A percentile compares a stretch with the other conserved stretches of the same genome.
Evolutionary conservation across 2,797 vertebrate genomes (phyloP).

Genomic region (Scolopax bukidnonensis): DNA sequence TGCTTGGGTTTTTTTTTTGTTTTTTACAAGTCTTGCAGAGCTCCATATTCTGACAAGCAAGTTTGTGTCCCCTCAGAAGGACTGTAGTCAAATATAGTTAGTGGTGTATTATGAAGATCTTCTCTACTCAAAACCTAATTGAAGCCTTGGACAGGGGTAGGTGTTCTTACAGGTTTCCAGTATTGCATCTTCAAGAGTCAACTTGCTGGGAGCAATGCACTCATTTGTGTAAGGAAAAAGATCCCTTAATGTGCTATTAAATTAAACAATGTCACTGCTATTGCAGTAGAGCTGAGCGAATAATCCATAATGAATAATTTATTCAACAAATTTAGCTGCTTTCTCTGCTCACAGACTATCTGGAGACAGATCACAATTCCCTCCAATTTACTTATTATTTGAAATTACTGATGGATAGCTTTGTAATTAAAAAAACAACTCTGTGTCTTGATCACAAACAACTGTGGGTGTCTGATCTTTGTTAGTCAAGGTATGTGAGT

Average conservation of each 20-base stretch:
- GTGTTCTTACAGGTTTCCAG: constrained; percentile 40
- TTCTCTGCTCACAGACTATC: constrained; percentile 75
- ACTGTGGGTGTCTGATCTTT: constrained; percentile 66
- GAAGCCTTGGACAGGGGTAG: constrained; percentile 13
- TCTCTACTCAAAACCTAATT: constrained; percentile 2
- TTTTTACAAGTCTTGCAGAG: neutral
- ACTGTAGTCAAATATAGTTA: neutral
- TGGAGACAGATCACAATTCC: constrained; percentile 75
- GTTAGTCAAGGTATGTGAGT: constrained; percentile 67
- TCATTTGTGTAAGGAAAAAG: constrained; percentile 71
- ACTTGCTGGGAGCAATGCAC: constrained; percentile 70
- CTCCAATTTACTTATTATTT: constrained; percentile 76
- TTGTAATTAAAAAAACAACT: constrained; percentile 74
- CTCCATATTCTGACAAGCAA: neutral
- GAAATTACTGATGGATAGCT: constrained; percentile 75
- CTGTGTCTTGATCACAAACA: constrained; percentile 72
- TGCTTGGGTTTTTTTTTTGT: neutral
- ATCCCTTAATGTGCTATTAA: constrained; percentile 75
- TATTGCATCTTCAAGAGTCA: constrained; percentile 57
- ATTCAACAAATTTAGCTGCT: constrained; percentile 76
- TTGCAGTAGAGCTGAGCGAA: constrained; percentile 73
- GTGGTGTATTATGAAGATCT: neutral
- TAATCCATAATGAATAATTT: constrained; percentile 77
- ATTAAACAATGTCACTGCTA: constrained; percentile 75
- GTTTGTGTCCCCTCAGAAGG: neutral